Percentiles rank a stretch among this genome's conserved stretches.
Conservation (phyloP, 2,888 invertebrate species). For the Xestia xanthographa region DNA sequence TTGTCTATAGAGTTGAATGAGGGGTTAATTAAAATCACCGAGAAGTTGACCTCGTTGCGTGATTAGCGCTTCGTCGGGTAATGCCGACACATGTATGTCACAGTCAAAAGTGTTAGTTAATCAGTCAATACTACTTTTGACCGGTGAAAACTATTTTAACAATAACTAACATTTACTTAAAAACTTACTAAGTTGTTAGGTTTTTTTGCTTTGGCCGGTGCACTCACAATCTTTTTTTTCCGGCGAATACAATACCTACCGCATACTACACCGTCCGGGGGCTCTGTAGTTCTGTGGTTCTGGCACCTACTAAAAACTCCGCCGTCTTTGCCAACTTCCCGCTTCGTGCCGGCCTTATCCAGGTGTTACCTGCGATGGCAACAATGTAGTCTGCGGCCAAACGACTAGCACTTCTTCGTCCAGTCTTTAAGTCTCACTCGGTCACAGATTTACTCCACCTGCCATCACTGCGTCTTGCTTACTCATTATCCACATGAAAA, state of each 20-base stretch:
- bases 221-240: too few species aligned
- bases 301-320: too few species aligned
- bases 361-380: not conserved
- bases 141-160: too few species aligned
- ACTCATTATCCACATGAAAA: not conserved
- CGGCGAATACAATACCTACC: too few species aligned
- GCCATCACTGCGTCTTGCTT: not conserved
- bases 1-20: conserved; percentile 12
- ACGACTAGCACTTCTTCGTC: not conserved
- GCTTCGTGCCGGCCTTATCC: not conserved
- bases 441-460: not conserved
- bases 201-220: too few species aligned
- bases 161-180: too few species aligned
- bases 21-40: conserved; percentile 47
- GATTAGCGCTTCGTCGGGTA: conserved; percentile 17
- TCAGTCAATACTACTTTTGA: too few species aligned
- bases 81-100: not conserved
- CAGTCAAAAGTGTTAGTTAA: too few species aligned
- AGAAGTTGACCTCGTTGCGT: conserved; percentile 13
- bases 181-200: too few species aligned
- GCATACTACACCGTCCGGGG: too few species aligned
- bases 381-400: not conserved
- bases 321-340: too few species aligned
- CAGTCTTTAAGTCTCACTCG: not conserved
- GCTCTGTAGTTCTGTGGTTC: too few species aligned